phyloP scores from a whole-genome alignment of 2,797 vertebrate genomes.

The Naso thynnoides region DNA sequence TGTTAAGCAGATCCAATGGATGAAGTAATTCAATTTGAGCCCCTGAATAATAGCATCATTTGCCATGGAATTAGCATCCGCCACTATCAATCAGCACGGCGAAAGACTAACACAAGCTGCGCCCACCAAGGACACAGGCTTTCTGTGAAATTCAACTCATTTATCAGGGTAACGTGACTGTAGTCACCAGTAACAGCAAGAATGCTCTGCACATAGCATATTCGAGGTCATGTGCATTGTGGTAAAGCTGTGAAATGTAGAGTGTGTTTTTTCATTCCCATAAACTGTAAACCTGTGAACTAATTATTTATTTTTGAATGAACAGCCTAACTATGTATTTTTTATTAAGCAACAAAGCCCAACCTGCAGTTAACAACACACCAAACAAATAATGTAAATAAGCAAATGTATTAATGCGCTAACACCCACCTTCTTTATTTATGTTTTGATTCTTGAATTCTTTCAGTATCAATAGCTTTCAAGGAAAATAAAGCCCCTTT shows the following conservation, averaged over 20 bases:
- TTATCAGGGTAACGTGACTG: conserved; percentile 62
- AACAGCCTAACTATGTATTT: not conserved
- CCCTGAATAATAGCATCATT: conserved; percentile 83
- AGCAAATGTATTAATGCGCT: too few species aligned
- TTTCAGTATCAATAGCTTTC: not conserved
- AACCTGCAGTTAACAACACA: too few species aligned
- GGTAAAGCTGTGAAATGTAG: not conserved
- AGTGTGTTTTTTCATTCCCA: not conserved
- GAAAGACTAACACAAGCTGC: conserved; percentile 65
- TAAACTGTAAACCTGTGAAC: not conserved
- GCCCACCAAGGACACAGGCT: conserved; percentile 66
- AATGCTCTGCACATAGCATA: not conserved
- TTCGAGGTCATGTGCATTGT: conserved; percentile 2
- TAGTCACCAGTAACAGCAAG: conserved; percentile 27
- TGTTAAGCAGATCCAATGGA: conserved; percentile 79
- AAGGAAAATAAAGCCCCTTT: too few species aligned
- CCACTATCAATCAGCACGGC: conserved; percentile 75
- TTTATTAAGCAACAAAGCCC: not conserved
- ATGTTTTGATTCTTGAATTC: not conserved
- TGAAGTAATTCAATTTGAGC: conserved; percentile 82
- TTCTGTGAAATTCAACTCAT: conserved; percentile 57
- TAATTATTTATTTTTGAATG: not conserved
- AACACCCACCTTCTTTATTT: not conserved
- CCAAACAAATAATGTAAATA: not conserved
- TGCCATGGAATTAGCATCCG: conserved; percentile 79